Percentiles rank a stretch among this genome's conserved stretches.
phyloP scores from a whole-genome alignment of 2,797 vertebrate species.

The Choloepus didactylus region DNA sequence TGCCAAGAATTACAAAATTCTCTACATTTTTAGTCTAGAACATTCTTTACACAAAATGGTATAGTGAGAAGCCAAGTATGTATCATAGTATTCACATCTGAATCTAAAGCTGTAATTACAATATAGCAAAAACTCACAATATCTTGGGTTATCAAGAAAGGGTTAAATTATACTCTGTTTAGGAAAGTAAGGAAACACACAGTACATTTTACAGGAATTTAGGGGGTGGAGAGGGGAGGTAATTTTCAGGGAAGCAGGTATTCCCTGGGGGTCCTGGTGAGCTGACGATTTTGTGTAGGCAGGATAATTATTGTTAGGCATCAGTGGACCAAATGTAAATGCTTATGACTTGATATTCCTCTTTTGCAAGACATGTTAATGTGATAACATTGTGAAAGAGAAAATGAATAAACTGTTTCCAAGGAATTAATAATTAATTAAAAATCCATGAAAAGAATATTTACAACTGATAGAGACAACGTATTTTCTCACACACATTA shows the following conservation, averaged over 20 bases:
- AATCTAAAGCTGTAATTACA: conserved; percentile 10
- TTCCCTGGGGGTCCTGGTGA: background rate
- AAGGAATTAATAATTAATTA: conserved; percentile 50
- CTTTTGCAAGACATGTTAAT: conserved; percentile 35
- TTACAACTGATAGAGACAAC: background rate
- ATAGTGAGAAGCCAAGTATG: conserved; percentile 16
- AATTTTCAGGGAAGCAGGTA: background rate
- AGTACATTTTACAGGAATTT: background rate
- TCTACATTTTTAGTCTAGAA: background rate
- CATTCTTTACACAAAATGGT: background rate
- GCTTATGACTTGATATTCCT: background rate
- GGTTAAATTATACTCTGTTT: background rate
- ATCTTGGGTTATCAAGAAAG: conserved; percentile 21
- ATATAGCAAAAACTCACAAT: background rate
- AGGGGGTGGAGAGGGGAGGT: background rate
- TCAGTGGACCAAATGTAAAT: background rate
- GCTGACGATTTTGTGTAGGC: background rate
- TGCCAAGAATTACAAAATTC: background rate
- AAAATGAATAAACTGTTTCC: background rate
- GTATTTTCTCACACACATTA: background rate
- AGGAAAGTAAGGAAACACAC: background rate
- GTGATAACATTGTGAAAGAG: conserved; percentile 2
- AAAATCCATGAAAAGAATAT: background rate
- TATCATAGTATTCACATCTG: background rate
- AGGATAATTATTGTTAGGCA: background rate